A percentile compares a stretch with the other conserved stretches of the same genome.
phyloP scores from a whole-genome alignment of 2,797 vertebrate genomes.

The Lithobates pipiens region DNA sequence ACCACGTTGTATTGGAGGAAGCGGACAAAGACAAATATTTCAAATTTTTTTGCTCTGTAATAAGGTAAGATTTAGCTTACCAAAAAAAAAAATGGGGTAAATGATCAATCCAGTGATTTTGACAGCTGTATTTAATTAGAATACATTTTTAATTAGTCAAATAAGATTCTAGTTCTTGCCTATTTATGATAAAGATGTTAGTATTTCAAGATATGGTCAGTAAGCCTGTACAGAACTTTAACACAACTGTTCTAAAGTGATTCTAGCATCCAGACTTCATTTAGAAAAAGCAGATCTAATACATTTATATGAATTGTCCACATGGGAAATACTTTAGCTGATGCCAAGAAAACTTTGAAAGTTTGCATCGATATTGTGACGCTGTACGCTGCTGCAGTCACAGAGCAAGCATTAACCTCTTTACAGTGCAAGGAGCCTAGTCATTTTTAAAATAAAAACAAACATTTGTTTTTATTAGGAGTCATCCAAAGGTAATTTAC shows the following conservation, averaged over 20 bases:
- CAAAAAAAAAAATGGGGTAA: no score
- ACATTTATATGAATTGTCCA: background rate
- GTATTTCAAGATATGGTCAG: no score
- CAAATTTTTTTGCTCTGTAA: no score
- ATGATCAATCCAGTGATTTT: no score
- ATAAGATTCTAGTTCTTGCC: no score
- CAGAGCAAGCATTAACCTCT: constrained; percentile 28
- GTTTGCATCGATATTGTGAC: constrained; percentile 21
- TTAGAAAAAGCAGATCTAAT: background rate
- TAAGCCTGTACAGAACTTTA: background rate
- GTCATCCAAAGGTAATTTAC: constrained; percentile 27
- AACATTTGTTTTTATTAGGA: constrained; percentile 22
- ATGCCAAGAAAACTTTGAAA: constrained; percentile 30
- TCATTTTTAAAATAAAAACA: background rate
- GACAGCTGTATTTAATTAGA: no score
- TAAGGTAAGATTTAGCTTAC: no score
- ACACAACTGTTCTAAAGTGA: background rate
- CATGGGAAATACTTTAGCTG: constrained; percentile 12
- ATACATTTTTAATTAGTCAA: no score
- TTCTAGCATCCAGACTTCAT: background rate
- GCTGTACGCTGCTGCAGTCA: background rate
- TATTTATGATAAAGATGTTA: no score
- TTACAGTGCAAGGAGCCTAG: background rate
- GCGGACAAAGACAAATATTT: no score
- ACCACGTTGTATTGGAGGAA: no score